Conservation (phyloP, 2,797 vertebrate species). For the Pygocentrus nattereri region DNA sequence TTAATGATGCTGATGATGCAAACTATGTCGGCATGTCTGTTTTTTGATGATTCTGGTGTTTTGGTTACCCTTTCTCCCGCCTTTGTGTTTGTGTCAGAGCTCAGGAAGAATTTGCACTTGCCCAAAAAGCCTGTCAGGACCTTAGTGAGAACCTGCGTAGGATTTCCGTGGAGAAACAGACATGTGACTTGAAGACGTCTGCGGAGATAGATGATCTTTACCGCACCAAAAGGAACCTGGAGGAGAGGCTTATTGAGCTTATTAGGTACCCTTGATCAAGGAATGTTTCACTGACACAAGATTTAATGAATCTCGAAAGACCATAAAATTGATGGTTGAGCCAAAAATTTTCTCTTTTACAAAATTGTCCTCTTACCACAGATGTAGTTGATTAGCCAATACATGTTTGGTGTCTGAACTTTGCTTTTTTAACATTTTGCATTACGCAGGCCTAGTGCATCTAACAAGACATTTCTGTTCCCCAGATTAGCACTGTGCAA, state of each 20-base stretch:
- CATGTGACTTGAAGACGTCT: constrained; percentile 82
- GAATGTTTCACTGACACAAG: no score
- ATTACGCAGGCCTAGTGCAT: no score
- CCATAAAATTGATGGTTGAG: no score
- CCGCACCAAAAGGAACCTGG: constrained; percentile 92
- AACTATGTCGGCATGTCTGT: not conserved
- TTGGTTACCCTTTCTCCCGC: not conserved
- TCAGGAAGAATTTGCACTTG: constrained; percentile 79
- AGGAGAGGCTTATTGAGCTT: constrained; percentile 93
- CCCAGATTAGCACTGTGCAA: no score
- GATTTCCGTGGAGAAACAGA: constrained; percentile 81
- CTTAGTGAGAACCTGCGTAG: constrained; percentile 82
- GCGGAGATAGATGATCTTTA: constrained; percentile 93
- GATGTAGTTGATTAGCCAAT: no score
- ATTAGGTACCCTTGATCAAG: constrained; percentile 77
- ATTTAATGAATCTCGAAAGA: no score
- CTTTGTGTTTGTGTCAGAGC: constrained; percentile 71
- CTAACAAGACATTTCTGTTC: no score
- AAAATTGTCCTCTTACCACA: no score
- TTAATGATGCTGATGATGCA: constrained; percentile 26
- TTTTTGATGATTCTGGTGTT: not conserved
- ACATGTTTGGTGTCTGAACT: no score
- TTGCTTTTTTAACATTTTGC: no score
- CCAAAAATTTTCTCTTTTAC: no score
- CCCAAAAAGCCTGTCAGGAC: constrained; percentile 79